These are phyloP conservation scores for Lathamus discolor DNA, from an alignment of 2,113 vertebrate genomes.

Conservation along the genomic window DNA sequence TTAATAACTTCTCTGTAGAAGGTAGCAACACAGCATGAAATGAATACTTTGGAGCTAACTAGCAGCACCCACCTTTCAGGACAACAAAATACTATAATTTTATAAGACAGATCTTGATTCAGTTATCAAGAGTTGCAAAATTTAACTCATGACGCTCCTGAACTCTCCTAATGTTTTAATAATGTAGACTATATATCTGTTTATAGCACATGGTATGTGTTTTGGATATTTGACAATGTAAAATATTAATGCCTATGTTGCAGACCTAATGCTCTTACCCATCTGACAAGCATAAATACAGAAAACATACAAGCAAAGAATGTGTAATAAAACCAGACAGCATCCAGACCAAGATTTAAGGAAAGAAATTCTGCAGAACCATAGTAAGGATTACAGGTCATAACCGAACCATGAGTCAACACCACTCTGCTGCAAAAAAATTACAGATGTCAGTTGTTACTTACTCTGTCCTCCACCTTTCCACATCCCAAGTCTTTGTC, in stretches of 20 bases:
- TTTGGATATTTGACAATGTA: not conserved
- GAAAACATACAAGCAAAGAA: not conserved
- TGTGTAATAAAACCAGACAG: not conserved
- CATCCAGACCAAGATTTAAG: not conserved
- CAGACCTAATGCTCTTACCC: not conserved
- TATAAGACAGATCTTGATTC: not conserved
- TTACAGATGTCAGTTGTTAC: not conserved
- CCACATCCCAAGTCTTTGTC: not conserved
- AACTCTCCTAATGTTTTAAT: not conserved
- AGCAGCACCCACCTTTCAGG: not conserved
- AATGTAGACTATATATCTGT: not conserved
- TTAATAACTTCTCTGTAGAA: constrained; percentile 36
- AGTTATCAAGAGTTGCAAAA: not conserved
- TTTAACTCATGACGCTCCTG: not conserved
- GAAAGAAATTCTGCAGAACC: not conserved
- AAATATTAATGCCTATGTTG: not conserved
- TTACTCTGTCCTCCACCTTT: not conserved
- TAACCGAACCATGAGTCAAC: not conserved
- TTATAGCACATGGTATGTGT: not conserved
- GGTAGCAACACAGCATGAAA: constrained; percentile 2
- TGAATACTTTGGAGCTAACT: not conserved
- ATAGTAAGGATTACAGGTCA: not conserved
- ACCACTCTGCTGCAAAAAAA: not conserved
- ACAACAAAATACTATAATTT: not conserved
- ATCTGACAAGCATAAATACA: not conserved